A percentile compares a stretch with the other conserved stretches of the same genome.
Conservation (phyloP, 2,113 vertebrate species). For the Notothenia coriiceps region DNA sequence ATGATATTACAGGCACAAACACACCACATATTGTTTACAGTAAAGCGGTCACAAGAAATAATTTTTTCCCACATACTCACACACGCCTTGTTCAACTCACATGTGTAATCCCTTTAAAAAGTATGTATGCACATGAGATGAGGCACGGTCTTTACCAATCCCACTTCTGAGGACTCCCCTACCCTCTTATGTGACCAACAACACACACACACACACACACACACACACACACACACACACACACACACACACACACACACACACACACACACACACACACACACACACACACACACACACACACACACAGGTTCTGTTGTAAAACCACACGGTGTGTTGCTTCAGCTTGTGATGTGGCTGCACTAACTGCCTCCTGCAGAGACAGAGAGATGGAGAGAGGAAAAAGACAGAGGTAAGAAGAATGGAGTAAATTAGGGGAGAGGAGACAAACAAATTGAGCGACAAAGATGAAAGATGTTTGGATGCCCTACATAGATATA, state of each 20-base stretch:
- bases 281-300: too few species aligned
- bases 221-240: not conserved
- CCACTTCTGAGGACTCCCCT: slow-evolving; percentile 35
- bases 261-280: too few species aligned
- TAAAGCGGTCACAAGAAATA: slow-evolving; percentile 3
- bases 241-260: not conserved
- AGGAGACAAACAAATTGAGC: slow-evolving; percentile 38
- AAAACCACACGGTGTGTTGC: slow-evolving; percentile 25
- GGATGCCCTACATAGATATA: slow-evolving; percentile 20
- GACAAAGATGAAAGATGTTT: slow-evolving; percentile 33
- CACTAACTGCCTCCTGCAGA: slow-evolving; percentile 60
- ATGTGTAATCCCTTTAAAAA: not conserved
- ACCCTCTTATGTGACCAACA: slow-evolving; percentile 23
- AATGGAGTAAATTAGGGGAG: slow-evolving; percentile 37
- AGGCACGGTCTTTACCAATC: not conserved
- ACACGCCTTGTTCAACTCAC: slow-evolving; percentile 1
- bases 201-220: not conserved
- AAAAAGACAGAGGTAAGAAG: slow-evolving; percentile 2
- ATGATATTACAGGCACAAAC: slow-evolving; percentile 7
- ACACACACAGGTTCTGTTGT: slow-evolving; percentile 3
- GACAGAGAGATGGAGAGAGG: not conserved
- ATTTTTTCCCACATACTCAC: slow-evolving; percentile 9
- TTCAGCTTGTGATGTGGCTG: slow-evolving; percentile 50
- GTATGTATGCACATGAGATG: slow-evolving; percentile 9
- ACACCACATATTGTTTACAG: slow-evolving; percentile 17